Percentiles rank a stretch among this genome's conserved stretches.
Conservation (phyloP, 2,113 vertebrate genomes). For the Hiodon alosoides region DNA sequence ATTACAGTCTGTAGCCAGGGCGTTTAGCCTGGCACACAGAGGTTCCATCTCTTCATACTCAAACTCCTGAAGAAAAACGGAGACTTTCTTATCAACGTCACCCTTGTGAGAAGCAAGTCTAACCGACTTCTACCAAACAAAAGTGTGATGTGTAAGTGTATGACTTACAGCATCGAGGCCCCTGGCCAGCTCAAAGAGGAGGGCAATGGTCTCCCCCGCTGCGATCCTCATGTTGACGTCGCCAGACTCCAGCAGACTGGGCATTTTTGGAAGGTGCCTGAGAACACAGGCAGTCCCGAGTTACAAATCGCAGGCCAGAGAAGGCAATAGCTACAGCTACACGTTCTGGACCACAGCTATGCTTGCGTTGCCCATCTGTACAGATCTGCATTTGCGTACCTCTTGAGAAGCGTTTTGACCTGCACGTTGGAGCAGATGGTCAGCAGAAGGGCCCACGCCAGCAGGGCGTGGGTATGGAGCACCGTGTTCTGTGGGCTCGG, state of each 20-base stretch:
- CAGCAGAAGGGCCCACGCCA: constrained; percentile 84
- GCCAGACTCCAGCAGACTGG: constrained; percentile 82
- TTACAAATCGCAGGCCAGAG: background rate
- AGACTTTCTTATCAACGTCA: background rate
- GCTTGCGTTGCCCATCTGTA: no score
- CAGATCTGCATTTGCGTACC: constrained; percentile 54
- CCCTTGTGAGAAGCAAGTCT: background rate
- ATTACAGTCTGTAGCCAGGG: constrained; percentile 90
- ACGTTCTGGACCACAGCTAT: no score
- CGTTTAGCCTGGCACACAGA: constrained; percentile 77
- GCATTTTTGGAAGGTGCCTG: constrained; percentile 86
- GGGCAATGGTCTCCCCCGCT: constrained; percentile 87
- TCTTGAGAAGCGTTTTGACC: constrained; percentile 77
- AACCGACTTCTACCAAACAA: background rate
- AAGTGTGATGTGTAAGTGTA: background rate
- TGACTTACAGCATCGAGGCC: constrained; percentile 81
- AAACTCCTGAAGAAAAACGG: constrained; percentile 70
- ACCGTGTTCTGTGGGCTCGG: constrained; percentile 62
- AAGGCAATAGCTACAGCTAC: no score
- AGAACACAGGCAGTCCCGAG: background rate
- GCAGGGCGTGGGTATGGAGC: constrained; percentile 81
- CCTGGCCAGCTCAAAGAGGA: constrained; percentile 87
- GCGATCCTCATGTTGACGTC: constrained; percentile 96
- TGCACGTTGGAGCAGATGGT: constrained; percentile 85
- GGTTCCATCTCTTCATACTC: constrained; percentile 80